Evolutionary conservation across 2,113 vertebrate species (phyloP).

Genomic region (Trematocara macrostoma): DNA sequence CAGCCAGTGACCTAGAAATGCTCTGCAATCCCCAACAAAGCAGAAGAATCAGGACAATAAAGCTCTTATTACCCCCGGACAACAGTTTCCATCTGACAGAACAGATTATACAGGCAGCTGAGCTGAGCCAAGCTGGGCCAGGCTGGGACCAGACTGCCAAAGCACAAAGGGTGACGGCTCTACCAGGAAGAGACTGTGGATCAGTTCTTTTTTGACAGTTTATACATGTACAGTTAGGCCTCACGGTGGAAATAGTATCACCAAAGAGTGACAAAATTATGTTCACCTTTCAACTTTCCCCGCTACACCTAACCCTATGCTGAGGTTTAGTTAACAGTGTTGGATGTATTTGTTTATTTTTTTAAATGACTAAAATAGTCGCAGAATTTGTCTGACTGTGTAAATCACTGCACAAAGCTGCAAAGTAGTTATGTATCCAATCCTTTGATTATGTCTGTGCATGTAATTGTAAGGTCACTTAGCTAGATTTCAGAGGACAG

Average conservation of each 20-base stretch:
- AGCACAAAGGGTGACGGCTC: not conserved
- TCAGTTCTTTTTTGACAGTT: not conserved
- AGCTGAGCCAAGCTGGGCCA: not conserved
- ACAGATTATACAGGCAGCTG: slow-evolving; percentile 30
- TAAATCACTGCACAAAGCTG: not conserved
- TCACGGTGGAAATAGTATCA: not conserved
- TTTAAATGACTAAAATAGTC: not conserved
- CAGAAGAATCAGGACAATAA: slow-evolving; percentile 44
- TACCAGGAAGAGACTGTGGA: not conserved
- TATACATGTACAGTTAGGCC: not conserved
- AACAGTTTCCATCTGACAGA: slow-evolving; percentile 20
- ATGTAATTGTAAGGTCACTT: not conserved
- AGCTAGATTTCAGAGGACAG: not conserved
- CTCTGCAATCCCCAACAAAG: slow-evolving; percentile 37
- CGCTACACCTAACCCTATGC: not conserved
- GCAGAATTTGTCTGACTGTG: not conserved
- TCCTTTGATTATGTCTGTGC: not conserved
- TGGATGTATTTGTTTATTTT: not conserved
- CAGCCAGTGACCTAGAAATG: slow-evolving; percentile 61
- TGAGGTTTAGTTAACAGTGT: not conserved
- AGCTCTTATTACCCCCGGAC: slow-evolving; percentile 25
- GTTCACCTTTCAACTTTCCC: not conserved
- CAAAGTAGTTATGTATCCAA: not conserved
- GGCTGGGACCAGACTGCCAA: not conserved
- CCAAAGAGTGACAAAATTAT: not conserved